Conservation (phyloP, 2,113 vertebrate genomes). For the Psammodynastes pulverulentus region DNA sequence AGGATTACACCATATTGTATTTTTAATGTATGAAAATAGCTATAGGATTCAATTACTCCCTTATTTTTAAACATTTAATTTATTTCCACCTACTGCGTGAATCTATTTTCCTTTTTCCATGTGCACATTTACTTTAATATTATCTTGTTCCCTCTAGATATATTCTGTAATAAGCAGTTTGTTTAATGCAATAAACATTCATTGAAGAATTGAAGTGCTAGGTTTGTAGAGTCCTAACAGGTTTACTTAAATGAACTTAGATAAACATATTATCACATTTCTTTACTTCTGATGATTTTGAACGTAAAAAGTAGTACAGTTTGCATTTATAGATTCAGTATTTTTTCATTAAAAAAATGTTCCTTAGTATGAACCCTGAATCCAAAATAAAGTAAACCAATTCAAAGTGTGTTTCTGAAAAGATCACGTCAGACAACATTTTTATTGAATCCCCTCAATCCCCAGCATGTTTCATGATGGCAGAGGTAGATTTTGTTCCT, state of each 20-base stretch:
- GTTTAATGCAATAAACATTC: neutral
- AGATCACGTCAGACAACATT: neutral
- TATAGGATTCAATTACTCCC: constrained; percentile 3
- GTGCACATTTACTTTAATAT: constrained; percentile 2
- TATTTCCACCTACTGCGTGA: neutral
- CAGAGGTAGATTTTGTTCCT: neutral
- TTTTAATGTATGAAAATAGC: constrained; percentile 12
- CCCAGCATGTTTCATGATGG: neutral
- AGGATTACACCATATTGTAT: neutral
- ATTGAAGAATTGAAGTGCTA: neutral
- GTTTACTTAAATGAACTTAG: neutral
- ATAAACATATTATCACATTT: neutral
- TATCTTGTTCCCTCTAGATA: constrained; percentile 7
- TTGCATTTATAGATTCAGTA: neutral
- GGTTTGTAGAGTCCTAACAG: neutral
- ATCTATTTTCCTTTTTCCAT: neutral
- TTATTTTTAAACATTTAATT: neutral
- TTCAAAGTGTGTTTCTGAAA: neutral
- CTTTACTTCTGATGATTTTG: neutral
- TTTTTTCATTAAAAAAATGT: neutral
- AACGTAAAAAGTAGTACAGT: neutral
- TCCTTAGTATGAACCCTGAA: neutral
- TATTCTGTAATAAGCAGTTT: constrained; percentile 1
- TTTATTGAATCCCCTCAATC: neutral
- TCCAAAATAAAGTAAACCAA: neutral